phyloP scores from a whole-genome alignment of 2,113 vertebrate species.

The Centropristis striata region DNA sequence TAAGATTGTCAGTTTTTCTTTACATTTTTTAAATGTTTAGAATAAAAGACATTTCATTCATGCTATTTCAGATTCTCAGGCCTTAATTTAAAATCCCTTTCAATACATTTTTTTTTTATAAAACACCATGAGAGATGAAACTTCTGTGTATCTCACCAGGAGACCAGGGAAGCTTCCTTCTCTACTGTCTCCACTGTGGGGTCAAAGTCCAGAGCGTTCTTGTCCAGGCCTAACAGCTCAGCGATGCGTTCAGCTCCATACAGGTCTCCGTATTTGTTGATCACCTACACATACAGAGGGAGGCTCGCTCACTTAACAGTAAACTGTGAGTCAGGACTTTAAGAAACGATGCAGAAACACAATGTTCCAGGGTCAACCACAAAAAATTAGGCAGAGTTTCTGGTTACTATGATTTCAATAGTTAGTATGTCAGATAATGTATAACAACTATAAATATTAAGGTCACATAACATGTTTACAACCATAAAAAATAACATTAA shows the following conservation, averaged over 20 bases:
- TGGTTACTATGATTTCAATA: too few relatives aligned
- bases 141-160: slow-evolving; percentile 86
- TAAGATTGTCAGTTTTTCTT: not conserved
- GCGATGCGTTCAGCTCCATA: slow-evolving; percentile 97
- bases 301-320: not conserved
- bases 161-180: slow-evolving; percentile 93
- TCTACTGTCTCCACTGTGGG: slow-evolving; percentile 91
- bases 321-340: not conserved
- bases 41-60: too few relatives aligned
- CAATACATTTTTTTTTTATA: too few relatives aligned
- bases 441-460: too few relatives aligned
- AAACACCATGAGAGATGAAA: too few relatives aligned
- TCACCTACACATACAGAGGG: slow-evolving; percentile 87
- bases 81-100: too few relatives aligned
- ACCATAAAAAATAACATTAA: too few relatives aligned
- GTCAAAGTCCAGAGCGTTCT: slow-evolving; percentile 96
- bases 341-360: not conserved
- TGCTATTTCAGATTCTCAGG: too few relatives aligned
- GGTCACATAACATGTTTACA: too few relatives aligned
- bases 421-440: too few relatives aligned
- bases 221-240: slow-evolving; percentile 96
- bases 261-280: slow-evolving; percentile 97
- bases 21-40: too few relatives aligned
- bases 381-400: not conserved
- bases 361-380: not conserved